Base-by-base conservation (phyloP, 35 echinoderm and acorn worm genomes). In the Anneissia japonica region DNA sequence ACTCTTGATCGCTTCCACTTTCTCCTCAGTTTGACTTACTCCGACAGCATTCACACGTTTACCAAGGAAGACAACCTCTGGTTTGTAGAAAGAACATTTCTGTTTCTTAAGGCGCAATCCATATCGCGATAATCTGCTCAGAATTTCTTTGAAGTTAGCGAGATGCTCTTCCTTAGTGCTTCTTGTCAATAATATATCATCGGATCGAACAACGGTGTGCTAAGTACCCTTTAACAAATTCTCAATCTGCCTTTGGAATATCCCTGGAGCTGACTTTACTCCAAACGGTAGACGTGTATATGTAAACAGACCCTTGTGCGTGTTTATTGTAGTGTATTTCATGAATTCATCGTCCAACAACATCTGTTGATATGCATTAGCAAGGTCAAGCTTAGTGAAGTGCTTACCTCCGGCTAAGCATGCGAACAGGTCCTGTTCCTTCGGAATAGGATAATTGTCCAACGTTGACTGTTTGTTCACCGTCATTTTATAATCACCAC, bases 211-310 rank as follows among this genome's bases (percentile, higher is more conserved):
- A 29, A 74, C 75, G 11, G 87, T 80, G 23, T 55, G 72, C 32
- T 5, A 73, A 23, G 79, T 80, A 0, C 75, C 86, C 55, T 85
- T 81, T 12, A 90, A 38, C 0, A 84, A 41, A 29, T 84, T 83
- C 30, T 93, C 87, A 32, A 92, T 84, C 1, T 72, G 46, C 31
- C 79, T 14, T 45, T 92, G 84, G n/a, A 94, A 92, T 16, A 89
- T 74, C 0, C 74, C 41, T 5, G 92, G 87, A 30, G 87, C 82
- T 0, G 87, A 80, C 0, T 77, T 56, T 16, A 93, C 74, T 0
- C 92, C 92, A 86, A 81, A 93, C 26, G 92, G 87, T 21, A 89
- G 10, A 3, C 83, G 51, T 2, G 82, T 90, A 36, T 89, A 93
- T 12, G 28, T 76, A 39, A 89, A 93, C 14, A 93, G 56, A 14